Percentiles rank a stretch among this genome's conserved stretches.
phyloP scores from a whole-genome alignment of 1,140 invertebrate species.

The Globodera ellingtonae region DNA sequence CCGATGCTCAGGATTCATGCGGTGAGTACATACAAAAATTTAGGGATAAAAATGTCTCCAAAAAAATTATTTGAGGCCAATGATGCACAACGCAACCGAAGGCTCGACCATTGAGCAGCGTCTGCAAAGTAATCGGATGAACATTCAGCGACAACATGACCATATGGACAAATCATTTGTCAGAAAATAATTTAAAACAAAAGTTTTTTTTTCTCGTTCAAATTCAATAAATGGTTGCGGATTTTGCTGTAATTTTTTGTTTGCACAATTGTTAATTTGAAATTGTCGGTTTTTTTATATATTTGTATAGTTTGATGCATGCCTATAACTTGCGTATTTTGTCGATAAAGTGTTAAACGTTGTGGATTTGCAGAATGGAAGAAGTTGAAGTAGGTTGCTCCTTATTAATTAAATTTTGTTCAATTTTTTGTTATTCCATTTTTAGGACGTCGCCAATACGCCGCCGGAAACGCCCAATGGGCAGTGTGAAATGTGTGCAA shows the following conservation, averaged over 20 bases:
- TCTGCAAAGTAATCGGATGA: slow-evolving; percentile 24
- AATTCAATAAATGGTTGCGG: too few species aligned
- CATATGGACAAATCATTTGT: slow-evolving; percentile 26
- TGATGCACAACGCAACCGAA: slow-evolving; percentile 16
- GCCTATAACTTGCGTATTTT: slow-evolving; percentile 4
- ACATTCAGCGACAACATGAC: slow-evolving; percentile 23
- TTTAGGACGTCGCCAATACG: not conserved
- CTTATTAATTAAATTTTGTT: not conserved
- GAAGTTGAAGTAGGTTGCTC: not conserved
- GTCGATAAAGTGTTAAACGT: not conserved
- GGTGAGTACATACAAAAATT: not conserved
- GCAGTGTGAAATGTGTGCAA: slow-evolving; percentile 27
- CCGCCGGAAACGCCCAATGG: not conserved
- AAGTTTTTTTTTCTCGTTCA: too few species aligned
- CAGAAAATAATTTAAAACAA: slow-evolving; percentile 2
- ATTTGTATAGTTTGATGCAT: not conserved
- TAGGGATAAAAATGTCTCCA: not conserved
- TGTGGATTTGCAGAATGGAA: not conserved
- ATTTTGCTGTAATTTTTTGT: not conserved
- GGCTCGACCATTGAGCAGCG: slow-evolving; percentile 7
- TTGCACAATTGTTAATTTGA: not conserved
- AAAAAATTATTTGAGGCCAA: not conserved
- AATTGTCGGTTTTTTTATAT: not conserved
- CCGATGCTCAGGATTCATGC: slow-evolving; percentile 11
- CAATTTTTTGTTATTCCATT: not conserved